phyloP scores from a whole-genome alignment of 1,140 invertebrate genomes.

The Zaprionus capensis region DNA sequence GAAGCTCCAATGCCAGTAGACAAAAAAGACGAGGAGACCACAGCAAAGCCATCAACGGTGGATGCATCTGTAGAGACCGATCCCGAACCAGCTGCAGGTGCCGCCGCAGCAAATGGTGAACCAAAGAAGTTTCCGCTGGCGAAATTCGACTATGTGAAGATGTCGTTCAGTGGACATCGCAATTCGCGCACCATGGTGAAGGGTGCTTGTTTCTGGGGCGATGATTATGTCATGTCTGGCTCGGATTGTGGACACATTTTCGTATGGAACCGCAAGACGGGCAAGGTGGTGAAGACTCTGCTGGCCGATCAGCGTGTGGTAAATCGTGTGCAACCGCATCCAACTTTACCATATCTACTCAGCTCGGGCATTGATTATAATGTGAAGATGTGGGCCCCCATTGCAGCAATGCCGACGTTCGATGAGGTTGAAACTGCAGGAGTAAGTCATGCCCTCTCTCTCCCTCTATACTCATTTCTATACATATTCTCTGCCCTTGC shows the following conservation, averaged over 20 bases:
- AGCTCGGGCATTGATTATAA: conserved; percentile 96
- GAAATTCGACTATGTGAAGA: conserved; percentile 85
- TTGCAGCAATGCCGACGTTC: conserved; percentile 87
- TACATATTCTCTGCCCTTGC: conserved; percentile 65
- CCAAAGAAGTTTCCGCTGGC: conserved; percentile 27
- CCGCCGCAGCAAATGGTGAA: background rate
- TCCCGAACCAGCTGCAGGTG: background rate
- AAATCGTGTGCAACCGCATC: conserved; percentile 95
- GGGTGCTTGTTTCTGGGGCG: conserved; percentile 95
- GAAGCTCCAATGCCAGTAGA: background rate
- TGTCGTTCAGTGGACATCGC: conserved; percentile 92
- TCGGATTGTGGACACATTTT: conserved; percentile 94
- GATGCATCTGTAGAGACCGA: background rate
- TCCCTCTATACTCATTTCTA: background rate
- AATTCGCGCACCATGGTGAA: conserved; percentile 96
- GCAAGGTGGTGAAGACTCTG: conserved; percentile 90
- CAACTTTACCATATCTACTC: conserved; percentile 91
- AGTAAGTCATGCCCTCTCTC: conserved; percentile 85
- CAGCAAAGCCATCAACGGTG: background rate
- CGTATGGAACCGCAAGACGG: conserved; percentile 88
- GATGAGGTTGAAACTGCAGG: conserved; percentile 88
- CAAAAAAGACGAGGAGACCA: background rate
- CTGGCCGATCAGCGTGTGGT: conserved; percentile 95
- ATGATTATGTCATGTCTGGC: conserved; percentile 92
- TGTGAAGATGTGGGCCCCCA: conserved; percentile 93